Percentiles rank a stretch among this genome's conserved stretches.
Evolutionary conservation across 2,888 invertebrate species (phyloP).

Genomic region (Morpho helenor): DNA sequence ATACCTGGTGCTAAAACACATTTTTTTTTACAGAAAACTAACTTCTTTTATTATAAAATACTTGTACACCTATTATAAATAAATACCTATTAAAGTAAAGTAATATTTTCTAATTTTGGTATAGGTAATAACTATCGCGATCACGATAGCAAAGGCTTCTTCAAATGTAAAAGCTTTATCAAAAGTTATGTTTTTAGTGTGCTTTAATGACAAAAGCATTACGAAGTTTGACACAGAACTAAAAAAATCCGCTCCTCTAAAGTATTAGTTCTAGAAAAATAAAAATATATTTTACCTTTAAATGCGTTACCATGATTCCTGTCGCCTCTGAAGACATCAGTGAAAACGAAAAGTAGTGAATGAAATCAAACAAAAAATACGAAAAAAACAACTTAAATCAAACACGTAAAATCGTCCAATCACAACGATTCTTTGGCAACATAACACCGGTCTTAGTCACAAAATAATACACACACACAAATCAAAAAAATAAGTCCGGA

Average conservation of each 20-base stretch:
- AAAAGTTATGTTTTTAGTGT: too few species aligned
- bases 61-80: too few species aligned
- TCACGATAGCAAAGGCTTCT: too few species aligned
- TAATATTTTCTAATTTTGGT: too few species aligned
- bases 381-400: conserved; percentile 43
- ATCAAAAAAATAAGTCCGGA: conserved; percentile 47
- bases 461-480: conserved; percentile 45
- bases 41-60: too few species aligned
- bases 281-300: conserved; percentile 51
- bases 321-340: conserved; percentile 64
- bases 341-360: conserved; percentile 46
- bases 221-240: too few species aligned
- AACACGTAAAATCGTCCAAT: conserved; percentile 59
- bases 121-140: too few species aligned
- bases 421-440: conserved; percentile 70
- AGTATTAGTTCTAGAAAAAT: neutral
- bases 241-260: neutral
- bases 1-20: too few species aligned
- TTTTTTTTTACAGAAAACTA: too few species aligned
- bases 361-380: conserved; percentile 43
- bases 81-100: too few species aligned
- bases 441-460: conserved; percentile 50
- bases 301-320: conserved; percentile 71
- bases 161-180: too few species aligned
- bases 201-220: too few species aligned